Conservation (phyloP, 2,797 vertebrate species). For the Margarornis squamiger region DNA sequence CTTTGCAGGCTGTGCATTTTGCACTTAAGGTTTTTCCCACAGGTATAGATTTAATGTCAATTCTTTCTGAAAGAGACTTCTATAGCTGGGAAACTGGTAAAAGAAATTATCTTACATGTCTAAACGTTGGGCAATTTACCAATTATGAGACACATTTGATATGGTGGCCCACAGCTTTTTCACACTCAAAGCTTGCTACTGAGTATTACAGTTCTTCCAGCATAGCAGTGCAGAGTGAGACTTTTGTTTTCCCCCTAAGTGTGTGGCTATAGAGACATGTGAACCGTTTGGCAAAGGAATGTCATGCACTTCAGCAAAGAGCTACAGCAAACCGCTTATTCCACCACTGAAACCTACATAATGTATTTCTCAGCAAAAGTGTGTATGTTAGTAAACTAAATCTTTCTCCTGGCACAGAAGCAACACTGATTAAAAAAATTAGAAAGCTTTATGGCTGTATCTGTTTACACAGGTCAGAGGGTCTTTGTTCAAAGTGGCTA, state of each 20-base stretch:
- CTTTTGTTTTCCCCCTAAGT: neutral
- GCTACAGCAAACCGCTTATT: neutral
- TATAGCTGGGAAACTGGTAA: neutral
- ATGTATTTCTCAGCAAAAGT: neutral
- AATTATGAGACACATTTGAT: neutral
- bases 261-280: neutral
- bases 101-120: neutral
- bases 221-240: neutral
- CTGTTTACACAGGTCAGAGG: neutral
- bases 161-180: neutral
- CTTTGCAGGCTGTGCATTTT: neutral
- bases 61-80: neutral
- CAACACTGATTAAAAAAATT: neutral
- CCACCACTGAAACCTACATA: neutral
- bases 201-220: neutral
- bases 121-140: neutral
- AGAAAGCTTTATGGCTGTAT: neutral
- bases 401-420: neutral
- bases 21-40: neutral
- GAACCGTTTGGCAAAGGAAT: neutral
- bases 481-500: neutral
- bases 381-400: neutral
- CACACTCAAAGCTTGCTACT: neutral
- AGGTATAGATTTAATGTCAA: fast-evolving
- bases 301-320: neutral